A percentile compares a stretch with the other conserved stretches of the same genome.
phyloP scores from a whole-genome alignment of 1,140 invertebrate genomes.

The Armadillidium nasatum region DNA sequence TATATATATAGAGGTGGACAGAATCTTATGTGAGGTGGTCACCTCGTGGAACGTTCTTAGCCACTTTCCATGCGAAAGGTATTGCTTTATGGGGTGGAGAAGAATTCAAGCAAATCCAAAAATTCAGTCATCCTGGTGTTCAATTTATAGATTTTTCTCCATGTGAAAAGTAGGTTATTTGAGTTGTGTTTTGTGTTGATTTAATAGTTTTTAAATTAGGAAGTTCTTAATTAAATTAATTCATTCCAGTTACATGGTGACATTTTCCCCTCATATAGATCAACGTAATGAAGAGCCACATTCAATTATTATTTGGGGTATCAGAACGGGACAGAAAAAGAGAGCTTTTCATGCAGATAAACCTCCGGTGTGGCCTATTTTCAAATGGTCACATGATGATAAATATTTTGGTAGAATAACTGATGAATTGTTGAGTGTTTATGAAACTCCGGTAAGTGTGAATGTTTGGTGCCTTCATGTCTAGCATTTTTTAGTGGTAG shows the following conservation, averaged over 20 bases:
- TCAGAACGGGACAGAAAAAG: constrained; percentile 83
- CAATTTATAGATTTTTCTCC: constrained; percentile 97
- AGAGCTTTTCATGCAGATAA: constrained; percentile 81
- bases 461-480: too few relatives aligned
- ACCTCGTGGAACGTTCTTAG: constrained; percentile 89
- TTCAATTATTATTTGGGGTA: constrained; percentile 88
- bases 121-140: constrained; percentile 83
- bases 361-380: constrained; percentile 75
- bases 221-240: too few relatives aligned
- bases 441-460: constrained; percentile 78
- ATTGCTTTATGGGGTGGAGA: constrained; percentile 96
- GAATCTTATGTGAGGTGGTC: constrained; percentile 96
- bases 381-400: constrained; percentile 96
- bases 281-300: constrained; percentile 51
- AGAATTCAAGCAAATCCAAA: constrained; percentile 83
- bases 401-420: constrained; percentile 88
- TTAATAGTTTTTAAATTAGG: too few relatives aligned
- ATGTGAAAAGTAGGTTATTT: constrained; percentile 70
- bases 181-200: constrained; percentile 18
- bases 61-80: constrained; percentile 91
- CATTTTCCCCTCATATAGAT: constrained; percentile 74
- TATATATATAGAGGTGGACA: too few relatives aligned
- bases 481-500: too few relatives aligned
- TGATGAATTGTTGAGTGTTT: constrained; percentile 73
- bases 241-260: constrained; percentile 77